phyloP scores from a whole-genome alignment of 1,140 invertebrate genomes.

The Megalopta genalis region DNA sequence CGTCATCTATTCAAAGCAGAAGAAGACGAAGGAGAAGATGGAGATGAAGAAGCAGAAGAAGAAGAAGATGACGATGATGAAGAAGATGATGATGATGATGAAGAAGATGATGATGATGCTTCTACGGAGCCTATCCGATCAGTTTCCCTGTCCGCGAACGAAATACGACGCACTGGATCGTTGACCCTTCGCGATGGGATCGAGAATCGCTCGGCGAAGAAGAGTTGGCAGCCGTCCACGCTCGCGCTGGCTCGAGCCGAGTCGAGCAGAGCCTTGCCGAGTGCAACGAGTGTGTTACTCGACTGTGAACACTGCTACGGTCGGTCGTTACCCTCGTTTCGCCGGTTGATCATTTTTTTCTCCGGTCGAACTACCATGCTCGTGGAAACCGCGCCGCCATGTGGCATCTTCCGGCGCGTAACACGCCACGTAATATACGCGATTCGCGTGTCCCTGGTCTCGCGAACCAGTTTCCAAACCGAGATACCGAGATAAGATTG shows the following conservation, averaged over 20 bases:
- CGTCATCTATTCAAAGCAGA: too few species aligned
- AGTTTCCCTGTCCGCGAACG: slow-evolving; percentile 34
- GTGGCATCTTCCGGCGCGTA: neutral
- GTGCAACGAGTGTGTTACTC: slow-evolving; percentile 16
- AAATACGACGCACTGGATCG: slow-evolving; percentile 52
- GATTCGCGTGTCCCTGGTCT: neutral
- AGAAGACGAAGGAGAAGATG: too few species aligned
- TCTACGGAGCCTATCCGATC: neutral
- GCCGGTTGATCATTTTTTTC: slow-evolving; percentile 33
- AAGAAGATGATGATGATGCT: neutral
- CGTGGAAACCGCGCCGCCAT: slow-evolving; percentile 3
- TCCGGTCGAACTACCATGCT: neutral
- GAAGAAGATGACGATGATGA: too few species aligned
- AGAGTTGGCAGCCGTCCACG: slow-evolving; percentile 55
- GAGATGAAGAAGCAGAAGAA: too few species aligned
- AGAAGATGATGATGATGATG: neutral
- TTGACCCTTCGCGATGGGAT: slow-evolving; percentile 60
- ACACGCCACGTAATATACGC: neutral
- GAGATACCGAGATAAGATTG: neutral
- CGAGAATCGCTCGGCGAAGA: slow-evolving; percentile 54
- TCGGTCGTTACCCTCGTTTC: slow-evolving; percentile 60
- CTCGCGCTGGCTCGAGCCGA: slow-evolving; percentile 12
- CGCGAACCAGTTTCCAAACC: slow-evolving; percentile 1
- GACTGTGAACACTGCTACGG: slow-evolving; percentile 12
- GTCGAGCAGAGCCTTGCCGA: neutral